Conservation (phyloP, 2,888 invertebrate species). For the Brenthis ino region DNA sequence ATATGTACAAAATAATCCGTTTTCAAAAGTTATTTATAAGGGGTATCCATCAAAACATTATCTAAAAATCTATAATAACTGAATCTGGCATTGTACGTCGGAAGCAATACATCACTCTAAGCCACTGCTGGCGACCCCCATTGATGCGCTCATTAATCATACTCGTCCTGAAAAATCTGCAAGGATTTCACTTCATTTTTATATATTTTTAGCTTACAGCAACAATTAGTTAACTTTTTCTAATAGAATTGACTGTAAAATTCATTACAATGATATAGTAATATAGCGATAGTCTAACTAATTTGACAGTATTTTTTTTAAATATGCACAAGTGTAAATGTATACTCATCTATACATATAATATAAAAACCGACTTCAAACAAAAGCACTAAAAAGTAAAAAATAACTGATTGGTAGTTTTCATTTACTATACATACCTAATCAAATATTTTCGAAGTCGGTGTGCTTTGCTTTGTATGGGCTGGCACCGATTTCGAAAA, state of each 20-base stretch:
- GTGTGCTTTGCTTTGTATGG: no score
- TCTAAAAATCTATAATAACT: slow-evolving; percentile 10
- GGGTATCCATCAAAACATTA: slow-evolving; percentile 4
- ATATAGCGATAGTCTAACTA: no score
- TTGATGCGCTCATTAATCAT: slow-evolving; percentile 64
- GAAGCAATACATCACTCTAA: slow-evolving; percentile 53
- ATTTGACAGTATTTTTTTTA: no score
- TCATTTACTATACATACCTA: no score
- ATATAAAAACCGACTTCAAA: no score
- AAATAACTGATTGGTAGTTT: no score
- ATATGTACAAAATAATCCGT: background rate
- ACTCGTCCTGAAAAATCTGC: slow-evolving; percentile 42
- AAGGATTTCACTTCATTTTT: slow-evolving; percentile 28
- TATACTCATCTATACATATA: no score
- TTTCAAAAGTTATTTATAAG: slow-evolving; percentile 1
- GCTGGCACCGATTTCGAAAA: no score
- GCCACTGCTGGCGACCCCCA: slow-evolving; percentile 53
- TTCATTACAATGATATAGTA: no score
- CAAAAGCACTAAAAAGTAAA: no score
- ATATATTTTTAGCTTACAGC: slow-evolving; percentile 7
- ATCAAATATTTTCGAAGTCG: no score
- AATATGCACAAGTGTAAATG: no score
- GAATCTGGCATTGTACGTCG: slow-evolving; percentile 21
- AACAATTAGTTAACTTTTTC: slow-evolving; percentile 13
- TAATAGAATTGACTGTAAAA: background rate